Evolutionary conservation across 2,113 vertebrate genomes (phyloP), one percentile per base, ranked within the genome.

Genomic region (Pygoscelis adeliae): DNA sequence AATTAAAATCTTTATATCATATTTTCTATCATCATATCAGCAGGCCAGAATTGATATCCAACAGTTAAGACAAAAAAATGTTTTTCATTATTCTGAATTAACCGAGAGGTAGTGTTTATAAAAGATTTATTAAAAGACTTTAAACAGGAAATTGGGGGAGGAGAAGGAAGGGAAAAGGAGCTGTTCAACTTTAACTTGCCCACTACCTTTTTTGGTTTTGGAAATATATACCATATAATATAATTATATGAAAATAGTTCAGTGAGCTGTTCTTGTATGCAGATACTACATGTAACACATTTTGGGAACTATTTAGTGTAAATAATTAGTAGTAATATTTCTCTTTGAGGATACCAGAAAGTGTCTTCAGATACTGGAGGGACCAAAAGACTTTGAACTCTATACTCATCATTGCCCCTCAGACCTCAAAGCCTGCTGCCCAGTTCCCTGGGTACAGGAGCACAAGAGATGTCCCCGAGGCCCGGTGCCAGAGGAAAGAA

Each of bases 1-100:
- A 74, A 76, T 65, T 95, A 95, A 95, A 95, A 84, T 63, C 65
- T 78, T 96, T 67, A 21, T 49, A 89, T 74, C 38, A 49, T 30
- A 84, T 89, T 92, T 93, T 74, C 65, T 74, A 32, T 58, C 74
- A 80, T 72, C 66, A 47, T n/a, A 91, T n/a, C 69, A 83, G 63
- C 67, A 97, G 83, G 47, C 5, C 65, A 84, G 55, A 91, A 87
- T 2, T 84, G 8, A 90, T 92, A 89, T 59, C 30, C 79, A 84
- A 11, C 30, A 82, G 40, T 62, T 81, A 89, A 62, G 19, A 84
- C 11, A 30, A 61, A 90, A n/a, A 85, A 82, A 20, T 5, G 1
- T 5, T 30, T 82, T 73, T 34, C 46, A 90, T 88, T 87, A 49
- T 65, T 85, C 38, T 69, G 40, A 88, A 77, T 74, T 83, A 95